Evolutionary conservation across 2,113 vertebrate species (phyloP).

Genomic region (Saimiri boliviensis): DNA sequence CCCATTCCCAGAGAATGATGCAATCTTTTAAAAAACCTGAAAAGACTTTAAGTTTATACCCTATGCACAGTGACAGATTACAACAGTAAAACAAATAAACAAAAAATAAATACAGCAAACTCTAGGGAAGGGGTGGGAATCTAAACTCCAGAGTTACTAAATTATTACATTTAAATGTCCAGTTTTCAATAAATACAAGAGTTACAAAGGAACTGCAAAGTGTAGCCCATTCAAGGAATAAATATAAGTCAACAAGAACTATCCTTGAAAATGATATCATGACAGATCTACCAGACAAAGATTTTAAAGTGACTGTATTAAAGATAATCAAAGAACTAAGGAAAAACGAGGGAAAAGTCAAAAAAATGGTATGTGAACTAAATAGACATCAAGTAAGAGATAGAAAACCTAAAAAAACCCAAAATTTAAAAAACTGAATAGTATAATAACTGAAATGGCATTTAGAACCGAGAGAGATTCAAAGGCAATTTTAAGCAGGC

Average conservation of each 20-base stretch:
- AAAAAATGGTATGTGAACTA: neutral
- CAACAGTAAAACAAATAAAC: neutral
- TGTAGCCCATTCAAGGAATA: neutral
- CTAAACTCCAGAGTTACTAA: neutral
- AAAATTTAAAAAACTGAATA: neutral
- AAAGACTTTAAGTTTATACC: neutral
- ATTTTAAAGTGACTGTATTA: neutral
- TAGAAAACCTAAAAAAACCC: neutral
- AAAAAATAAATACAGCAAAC: neutral
- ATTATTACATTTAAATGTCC: neutral
- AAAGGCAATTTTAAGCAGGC: neutral
- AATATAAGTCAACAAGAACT: neutral
- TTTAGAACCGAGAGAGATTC: neutral
- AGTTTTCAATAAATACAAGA: neutral
- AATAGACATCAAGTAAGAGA: neutral
- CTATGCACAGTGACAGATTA: neutral
- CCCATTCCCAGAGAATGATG: neutral
- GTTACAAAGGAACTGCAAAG: neutral
- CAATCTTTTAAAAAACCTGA: neutral
- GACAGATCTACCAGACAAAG: neutral
- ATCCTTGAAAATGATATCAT: neutral
- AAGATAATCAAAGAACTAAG: neutral
- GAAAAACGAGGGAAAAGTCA: neutral
- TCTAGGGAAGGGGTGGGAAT: neutral
- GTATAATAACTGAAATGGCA: neutral